phyloP scores from a whole-genome alignment of 2,888 invertebrate species.

The Synanthedon formicaeformis region DNA sequence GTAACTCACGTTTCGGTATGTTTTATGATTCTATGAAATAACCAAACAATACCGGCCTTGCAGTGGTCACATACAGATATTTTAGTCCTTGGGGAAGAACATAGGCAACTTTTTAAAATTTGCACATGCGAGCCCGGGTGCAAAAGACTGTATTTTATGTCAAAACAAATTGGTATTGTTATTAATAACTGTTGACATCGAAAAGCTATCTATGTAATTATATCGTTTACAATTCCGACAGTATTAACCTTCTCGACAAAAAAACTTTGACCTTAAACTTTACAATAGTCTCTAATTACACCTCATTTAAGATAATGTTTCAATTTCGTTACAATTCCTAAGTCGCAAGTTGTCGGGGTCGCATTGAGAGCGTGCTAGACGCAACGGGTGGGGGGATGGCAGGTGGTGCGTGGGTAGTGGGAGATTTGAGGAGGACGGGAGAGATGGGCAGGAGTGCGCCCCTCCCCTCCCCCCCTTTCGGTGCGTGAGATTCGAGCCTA shows the following conservation, averaged over 20 bases:
- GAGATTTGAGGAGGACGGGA: conserved; percentile 4
- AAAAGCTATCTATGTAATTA: no score
- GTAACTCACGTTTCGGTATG: no score
- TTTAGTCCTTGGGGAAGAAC: no score
- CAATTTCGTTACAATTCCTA: conserved; percentile 10
- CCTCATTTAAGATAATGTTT: conserved; percentile 14
- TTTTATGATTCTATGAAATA: no score
- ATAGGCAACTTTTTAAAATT: no score
- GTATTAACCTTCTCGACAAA: neutral
- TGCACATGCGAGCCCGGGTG: no score
- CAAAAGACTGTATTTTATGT: no score
- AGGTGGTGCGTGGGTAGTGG: conserved; percentile 4
- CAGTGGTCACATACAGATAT: no score
- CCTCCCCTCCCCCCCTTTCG: conserved; percentile 11
- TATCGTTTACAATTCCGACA: neutral
- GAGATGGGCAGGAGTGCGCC: conserved; percentile 9
- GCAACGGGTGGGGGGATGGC: conserved; percentile 19
- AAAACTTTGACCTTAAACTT: conserved; percentile 7
- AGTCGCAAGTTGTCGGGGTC: conserved; percentile 52
- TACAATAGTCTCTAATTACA: conserved; percentile 16
- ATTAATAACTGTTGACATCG: no score
- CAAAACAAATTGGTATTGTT: no score
- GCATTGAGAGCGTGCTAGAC: conserved; percentile 45
- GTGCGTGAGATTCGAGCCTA: conserved; percentile 21
- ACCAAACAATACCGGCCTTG: no score